Base-by-base conservation (phyloP, 2,797 vertebrate genomes). In the Cirrhinus molitorella region DNA sequence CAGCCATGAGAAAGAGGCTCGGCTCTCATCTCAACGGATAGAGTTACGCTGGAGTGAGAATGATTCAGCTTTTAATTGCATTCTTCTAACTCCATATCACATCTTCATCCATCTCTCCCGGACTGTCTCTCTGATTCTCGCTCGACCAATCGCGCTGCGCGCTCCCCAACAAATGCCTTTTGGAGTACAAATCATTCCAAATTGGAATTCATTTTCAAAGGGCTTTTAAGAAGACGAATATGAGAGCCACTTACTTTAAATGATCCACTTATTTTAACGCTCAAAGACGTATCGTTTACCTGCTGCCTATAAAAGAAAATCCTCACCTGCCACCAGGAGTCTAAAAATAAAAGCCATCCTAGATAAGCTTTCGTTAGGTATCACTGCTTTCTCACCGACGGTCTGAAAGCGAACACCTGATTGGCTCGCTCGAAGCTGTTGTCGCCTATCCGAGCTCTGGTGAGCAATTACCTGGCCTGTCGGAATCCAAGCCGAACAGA, bases 381-480 rank as follows among this genome's bases (percentile, higher is more conserved):
- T 80, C 83, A 65, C 79, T 81, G 78, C 78, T 85, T 88, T 87
- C 80, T 87, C 87, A 84, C 87, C 63, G 31, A 68, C 47, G 19
- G 63, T 68, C 87, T 95, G 95, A 95, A 95, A 95, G 93, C 89
- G 88, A 93, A 95, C 89, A 94, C 94, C 93, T 92, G 93, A 93
- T 94, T 93, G 92, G 91, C 90, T 95, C 92, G 93, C 91, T 94
- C 92, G 91, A 94, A 94, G 93, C 94, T 93, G 93, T 95, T 96
- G 95, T 96, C 95, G 95, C 94, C 95, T 95, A 92, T 93, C 94
- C 93, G 92, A 93, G 92, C 94, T 92, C 94, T 95, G 94, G 94
- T 94, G 93, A 94, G 94, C 94, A 95, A 95, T 95, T 95, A 95
- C 95, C 95, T 95, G 94, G 94, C 94, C 94, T 94, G 94, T 95